A percentile compares a stretch with the other conserved stretches of the same genome.
Conservation (phyloP, 2,888 invertebrate genomes). For the Elegia similella region DNA sequence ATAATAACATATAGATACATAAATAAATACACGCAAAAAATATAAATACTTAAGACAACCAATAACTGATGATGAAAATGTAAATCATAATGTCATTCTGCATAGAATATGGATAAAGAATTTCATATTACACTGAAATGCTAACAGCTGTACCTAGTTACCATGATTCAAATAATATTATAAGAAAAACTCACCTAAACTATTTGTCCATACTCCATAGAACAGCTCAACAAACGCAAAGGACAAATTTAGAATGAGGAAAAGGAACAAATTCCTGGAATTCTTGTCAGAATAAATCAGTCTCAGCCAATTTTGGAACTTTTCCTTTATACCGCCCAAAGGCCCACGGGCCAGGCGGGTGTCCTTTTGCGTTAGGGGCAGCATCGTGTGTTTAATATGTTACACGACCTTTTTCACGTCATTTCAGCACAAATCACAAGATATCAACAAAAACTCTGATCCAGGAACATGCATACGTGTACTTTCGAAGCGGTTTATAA, state of each 20-base stretch:
- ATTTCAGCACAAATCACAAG: conserved; percentile 59
- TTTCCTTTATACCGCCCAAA: conserved; percentile 86
- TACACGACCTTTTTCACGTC: conserved; percentile 52
- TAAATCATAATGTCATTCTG: no score
- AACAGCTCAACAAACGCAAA: conserved; percentile 98
- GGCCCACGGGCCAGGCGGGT: conserved; percentile 78
- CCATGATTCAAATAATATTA: no score
- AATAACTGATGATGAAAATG: no score
- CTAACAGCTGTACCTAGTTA: no score
- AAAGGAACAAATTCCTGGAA: conserved; percentile 96
- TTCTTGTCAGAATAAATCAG: conserved; percentile 95
- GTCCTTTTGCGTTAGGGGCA: conserved; percentile 90
- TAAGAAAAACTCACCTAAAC: conserved; percentile 84
- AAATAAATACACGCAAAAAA: conserved; percentile 45
- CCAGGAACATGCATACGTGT: conserved; percentile 76
- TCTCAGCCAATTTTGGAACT: conserved; percentile 88
- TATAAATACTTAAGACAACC: neutral
- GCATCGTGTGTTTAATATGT: conserved; percentile 76
- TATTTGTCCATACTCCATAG: conserved; percentile 95
- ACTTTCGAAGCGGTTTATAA: conserved; percentile 66
- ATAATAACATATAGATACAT: neutral
- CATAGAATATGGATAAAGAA: no score
- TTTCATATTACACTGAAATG: no score
- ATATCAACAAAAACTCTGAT: conserved; percentile 52
- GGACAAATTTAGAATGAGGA: conserved; percentile 94